phyloP scores from a whole-genome alignment of 2,888 invertebrate species.

The Drosophila falleni region DNA sequence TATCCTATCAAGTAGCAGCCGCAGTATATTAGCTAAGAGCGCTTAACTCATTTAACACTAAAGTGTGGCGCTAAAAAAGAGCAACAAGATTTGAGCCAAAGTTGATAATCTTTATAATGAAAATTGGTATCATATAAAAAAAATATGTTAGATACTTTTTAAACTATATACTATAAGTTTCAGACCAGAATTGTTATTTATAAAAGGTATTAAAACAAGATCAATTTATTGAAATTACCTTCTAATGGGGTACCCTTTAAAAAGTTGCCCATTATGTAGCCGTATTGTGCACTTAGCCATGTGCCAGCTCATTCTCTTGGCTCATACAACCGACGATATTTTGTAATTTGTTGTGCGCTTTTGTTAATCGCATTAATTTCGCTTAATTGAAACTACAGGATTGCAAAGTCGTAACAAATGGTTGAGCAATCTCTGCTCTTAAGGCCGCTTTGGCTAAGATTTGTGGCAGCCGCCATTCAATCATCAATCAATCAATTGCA shows the following conservation, averaged over 20 bases:
- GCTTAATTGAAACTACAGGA: slow-evolving; percentile 62
- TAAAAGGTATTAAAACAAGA: too few relatives aligned
- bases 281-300: slow-evolving; percentile 2
- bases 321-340: too few relatives aligned
- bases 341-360: slow-evolving; percentile 11
- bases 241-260: background rate
- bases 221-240: background rate
- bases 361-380: slow-evolving; percentile 70
- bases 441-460: slow-evolving; percentile 41
- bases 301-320: background rate
- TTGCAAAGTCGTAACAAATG: slow-evolving; percentile 31
- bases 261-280: slow-evolving; percentile 5
- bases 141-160: too few relatives aligned
- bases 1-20: slow-evolving; percentile 64
- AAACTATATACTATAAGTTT: too few relatives aligned
- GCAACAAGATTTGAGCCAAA: background rate
- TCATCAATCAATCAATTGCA: slow-evolving; percentile 70
- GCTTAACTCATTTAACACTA: slow-evolving; percentile 57
- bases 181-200: background rate
- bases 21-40: slow-evolving; percentile 66
- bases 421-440: slow-evolving; percentile 20
- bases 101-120: too few relatives aligned
- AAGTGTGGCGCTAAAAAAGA: slow-evolving; percentile 6
- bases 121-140: too few relatives aligned
- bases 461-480: slow-evolving; percentile 51